These are phyloP conservation scores for Ptychadena robeensis DNA, from an alignment of 2,797 vertebrate species.

Conservation along the genomic window DNA sequence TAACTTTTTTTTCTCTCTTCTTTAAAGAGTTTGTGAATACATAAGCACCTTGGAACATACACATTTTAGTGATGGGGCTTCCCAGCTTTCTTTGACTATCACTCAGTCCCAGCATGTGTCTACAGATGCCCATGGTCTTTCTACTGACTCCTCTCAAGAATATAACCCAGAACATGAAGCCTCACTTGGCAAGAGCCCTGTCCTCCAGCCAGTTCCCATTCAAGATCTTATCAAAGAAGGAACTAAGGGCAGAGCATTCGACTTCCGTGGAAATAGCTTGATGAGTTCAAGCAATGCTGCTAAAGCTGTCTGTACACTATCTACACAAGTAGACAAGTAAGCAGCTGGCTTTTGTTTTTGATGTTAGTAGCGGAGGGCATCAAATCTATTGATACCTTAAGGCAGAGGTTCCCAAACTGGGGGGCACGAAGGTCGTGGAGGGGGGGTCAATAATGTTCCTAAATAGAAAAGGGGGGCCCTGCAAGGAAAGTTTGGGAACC, in stretches of 20 bases:
- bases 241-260: conserved; percentile 79
- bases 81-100: conserved; percentile 83
- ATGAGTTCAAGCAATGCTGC: conserved; percentile 83
- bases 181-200: conserved; percentile 78
- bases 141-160: conserved; percentile 66
- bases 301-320: conserved; percentile 89
- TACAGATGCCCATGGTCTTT: conserved; percentile 67
- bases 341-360: conserved; percentile 11
- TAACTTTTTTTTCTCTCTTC: neutral
- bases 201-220: conserved; percentile 88
- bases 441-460: no score
- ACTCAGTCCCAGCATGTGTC: conserved; percentile 84
- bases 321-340: conserved; percentile 92
- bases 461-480: no score
- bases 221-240: conserved; percentile 89
- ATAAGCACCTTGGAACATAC: conserved; percentile 92
- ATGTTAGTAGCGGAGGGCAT: no score
- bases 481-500: no score
- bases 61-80: conserved; percentile 88
- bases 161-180: conserved; percentile 75
- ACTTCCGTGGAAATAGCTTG: conserved; percentile 85
- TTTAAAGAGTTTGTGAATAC: conserved; percentile 89
- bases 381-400: no score
- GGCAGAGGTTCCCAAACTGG: no score
- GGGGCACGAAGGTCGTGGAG: no score